These are phyloP conservation scores for Chironomus tentans DNA, from an alignment of 2,888 invertebrate species.

Conservation along the genomic window DNA sequence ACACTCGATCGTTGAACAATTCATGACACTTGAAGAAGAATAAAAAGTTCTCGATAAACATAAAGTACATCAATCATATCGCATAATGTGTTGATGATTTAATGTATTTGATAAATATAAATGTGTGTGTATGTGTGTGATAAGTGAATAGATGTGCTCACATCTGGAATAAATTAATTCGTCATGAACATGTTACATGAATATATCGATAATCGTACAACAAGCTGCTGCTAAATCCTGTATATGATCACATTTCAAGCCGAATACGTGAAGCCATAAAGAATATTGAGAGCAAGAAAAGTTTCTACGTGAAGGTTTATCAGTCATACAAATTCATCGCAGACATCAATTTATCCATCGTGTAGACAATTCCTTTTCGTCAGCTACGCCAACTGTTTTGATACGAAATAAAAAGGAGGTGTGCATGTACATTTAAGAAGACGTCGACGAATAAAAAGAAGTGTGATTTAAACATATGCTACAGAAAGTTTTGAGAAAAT, in stretches of 20 bases:
- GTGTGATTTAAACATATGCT: background rate
- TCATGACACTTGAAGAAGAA: too few species aligned
- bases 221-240: background rate
- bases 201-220: conserved; percentile 11
- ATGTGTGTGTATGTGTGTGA: background rate
- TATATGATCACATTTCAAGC: background rate
- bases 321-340: background rate
- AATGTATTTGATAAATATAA: background rate
- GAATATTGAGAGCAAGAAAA: background rate
- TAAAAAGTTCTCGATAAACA: too few species aligned
- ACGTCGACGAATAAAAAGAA: background rate
- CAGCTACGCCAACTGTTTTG: too few species aligned
- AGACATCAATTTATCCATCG: background rate
- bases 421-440: too few species aligned
- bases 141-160: conserved; percentile 1
- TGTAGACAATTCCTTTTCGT: background rate
- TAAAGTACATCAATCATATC: background rate
- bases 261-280: background rate
- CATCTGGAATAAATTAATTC: conserved; percentile 18
- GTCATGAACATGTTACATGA: conserved; percentile 6
- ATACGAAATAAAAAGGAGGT: too few species aligned
- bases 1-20: too few species aligned
- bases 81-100: too few species aligned
- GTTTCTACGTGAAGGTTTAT: background rate
- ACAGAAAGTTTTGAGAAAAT: background rate